These are phyloP conservation scores for Sepiola atlantica DNA, from an alignment of 2,888 invertebrate species.

Conservation along the genomic window DNA sequence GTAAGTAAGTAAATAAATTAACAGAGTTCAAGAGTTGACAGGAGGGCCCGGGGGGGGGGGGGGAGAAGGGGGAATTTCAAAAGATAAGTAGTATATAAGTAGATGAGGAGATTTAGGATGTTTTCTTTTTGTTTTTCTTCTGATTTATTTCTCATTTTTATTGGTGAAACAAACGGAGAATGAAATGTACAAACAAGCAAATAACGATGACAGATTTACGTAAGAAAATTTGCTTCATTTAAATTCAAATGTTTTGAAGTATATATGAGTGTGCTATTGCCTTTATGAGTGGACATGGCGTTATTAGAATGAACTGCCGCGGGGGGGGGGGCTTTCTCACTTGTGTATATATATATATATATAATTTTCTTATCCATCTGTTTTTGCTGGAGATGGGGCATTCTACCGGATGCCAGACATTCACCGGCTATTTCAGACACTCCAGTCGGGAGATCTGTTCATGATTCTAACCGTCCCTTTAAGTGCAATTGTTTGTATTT, in stretches of 20 bases:
- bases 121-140: not conserved
- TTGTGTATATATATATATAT: no score
- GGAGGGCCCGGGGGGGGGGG: not conserved
- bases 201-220: not conserved
- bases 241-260: not conserved
- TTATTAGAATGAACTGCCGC: no score
- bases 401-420: no score
- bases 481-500: no score
- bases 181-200: not conserved
- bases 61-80: not conserved
- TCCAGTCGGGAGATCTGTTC: no score
- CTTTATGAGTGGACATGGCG: no score
- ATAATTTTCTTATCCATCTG: no score
- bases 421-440: no score
- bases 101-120: not conserved
- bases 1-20: not conserved
- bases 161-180: not conserved
- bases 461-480: no score
- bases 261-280: no score
- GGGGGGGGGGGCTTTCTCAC: no score
- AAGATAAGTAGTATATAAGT: conserved; percentile 22
- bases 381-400: no score
- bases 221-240: not conserved
- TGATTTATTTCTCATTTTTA: not conserved
- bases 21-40: not conserved